Evolutionary conservation across 2,113 vertebrate species (phyloP).

Genomic region (Chlorodrepanis virens): DNA sequence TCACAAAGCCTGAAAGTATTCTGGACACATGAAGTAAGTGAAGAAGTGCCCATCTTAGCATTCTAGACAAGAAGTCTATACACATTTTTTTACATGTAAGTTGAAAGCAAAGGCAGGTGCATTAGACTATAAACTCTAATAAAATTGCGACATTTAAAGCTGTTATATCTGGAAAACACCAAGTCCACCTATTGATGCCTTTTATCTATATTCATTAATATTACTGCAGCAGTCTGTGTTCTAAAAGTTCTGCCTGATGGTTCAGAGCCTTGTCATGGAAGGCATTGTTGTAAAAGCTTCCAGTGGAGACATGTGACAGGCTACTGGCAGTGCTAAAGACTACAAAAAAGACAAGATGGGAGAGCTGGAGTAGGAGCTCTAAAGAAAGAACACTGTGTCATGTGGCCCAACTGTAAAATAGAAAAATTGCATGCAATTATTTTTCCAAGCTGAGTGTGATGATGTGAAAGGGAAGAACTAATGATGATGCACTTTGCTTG

Average conservation of each 20-base stretch:
- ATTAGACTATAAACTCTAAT: not conserved
- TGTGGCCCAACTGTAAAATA: slow-evolving; percentile 79
- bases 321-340: slow-evolving; percentile 25
- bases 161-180: not conserved
- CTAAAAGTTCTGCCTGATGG: not conserved
- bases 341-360: slow-evolving; percentile 61
- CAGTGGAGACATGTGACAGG: slow-evolving; percentile 37
- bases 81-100: not conserved
- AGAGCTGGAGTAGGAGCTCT: slow-evolving; percentile 39
- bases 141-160: not conserved
- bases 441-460: slow-evolving; percentile 69
- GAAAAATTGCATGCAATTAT: slow-evolving; percentile 84
- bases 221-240: not conserved
- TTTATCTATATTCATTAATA: not conserved
- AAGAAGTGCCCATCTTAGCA: not conserved
- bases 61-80: not conserved
- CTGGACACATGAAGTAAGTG: not conserved
- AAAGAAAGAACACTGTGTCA: slow-evolving; percentile 71
- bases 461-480: slow-evolving; percentile 76
- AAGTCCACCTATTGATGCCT: not conserved
- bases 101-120: not conserved
- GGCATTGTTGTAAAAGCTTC: slow-evolving; percentile 14
- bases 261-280: not conserved
- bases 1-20: not conserved
- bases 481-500: slow-evolving; percentile 79